Conservation (phyloP, 2,113 vertebrate genomes). For the Dipodomys ordii region DNA sequence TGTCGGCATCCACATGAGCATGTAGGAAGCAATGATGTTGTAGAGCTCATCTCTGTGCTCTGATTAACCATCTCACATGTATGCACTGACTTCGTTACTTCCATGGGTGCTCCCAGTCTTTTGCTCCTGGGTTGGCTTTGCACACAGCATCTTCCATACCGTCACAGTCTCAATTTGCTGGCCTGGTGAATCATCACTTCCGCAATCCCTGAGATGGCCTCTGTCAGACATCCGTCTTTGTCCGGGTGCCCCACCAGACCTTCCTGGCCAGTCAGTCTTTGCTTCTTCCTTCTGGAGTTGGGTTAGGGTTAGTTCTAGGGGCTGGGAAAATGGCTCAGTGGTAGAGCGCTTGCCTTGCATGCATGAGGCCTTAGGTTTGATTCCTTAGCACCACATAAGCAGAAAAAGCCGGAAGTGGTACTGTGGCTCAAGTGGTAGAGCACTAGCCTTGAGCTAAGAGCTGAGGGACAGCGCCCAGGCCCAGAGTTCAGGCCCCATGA, state of each 20-base stretch:
- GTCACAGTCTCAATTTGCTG: neutral
- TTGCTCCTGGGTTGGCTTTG: neutral
- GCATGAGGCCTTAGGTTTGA: too few species aligned
- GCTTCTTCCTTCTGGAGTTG: neutral
- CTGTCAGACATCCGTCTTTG: neutral
- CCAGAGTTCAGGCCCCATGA: too few species aligned
- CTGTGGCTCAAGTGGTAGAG: too few species aligned
- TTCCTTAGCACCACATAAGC: too few species aligned
- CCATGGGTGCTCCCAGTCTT: neutral
- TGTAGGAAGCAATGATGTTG: neutral
- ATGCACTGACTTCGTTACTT: neutral
- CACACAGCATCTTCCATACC: neutral
- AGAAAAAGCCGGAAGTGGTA: too few species aligned
- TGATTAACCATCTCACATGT: neutral
- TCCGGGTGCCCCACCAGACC: too few species aligned
- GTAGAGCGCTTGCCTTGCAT: too few species aligned
- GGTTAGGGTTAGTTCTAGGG: neutral
- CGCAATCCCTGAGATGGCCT: neutral
- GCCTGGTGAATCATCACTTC: neutral
- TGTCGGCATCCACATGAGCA: neutral
- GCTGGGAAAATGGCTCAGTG: too few species aligned
- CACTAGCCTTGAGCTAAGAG: too few species aligned
- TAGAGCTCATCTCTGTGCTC: neutral
- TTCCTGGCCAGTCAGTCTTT: neutral
- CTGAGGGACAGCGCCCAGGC: too few species aligned